Percentiles rank a stretch among this genome's conserved stretches.
phyloP scores from a whole-genome alignment of 2,888 invertebrate species.

The Elegia similella region DNA sequence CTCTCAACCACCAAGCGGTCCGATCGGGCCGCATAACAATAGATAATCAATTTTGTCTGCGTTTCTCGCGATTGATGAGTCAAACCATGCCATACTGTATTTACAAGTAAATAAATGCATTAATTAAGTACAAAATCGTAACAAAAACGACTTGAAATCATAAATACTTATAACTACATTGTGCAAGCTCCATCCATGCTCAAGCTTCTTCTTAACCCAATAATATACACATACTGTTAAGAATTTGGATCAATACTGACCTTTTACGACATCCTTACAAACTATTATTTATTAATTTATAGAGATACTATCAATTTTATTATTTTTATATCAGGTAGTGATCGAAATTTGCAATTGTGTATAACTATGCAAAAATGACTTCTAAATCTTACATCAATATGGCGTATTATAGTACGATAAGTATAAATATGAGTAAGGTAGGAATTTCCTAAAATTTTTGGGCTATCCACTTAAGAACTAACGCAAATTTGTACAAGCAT shows the following conservation, averaged over 20 bases:
- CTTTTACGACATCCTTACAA: conserved; percentile 7
- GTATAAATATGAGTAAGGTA: conserved; percentile 13
- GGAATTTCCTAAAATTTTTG: conserved; percentile 19
- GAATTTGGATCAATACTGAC: conserved; percentile 8
- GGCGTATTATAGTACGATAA: conserved; percentile 22
- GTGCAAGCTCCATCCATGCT: conserved; percentile 26
- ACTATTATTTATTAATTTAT: conserved; percentile 6
- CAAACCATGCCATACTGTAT: background rate
- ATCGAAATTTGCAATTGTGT: conserved; percentile 7
- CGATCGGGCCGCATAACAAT: too few relatives aligned
- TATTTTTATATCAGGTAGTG: conserved; percentile 9
- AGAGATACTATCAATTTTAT: conserved; percentile 6
- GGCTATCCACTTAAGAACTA: conserved; percentile 10
- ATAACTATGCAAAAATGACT: conserved; percentile 10
- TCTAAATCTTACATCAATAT: conserved; percentile 19
- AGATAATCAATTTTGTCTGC: too few relatives aligned
- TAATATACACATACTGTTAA: conserved; percentile 1
- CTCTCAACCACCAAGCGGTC: too few relatives aligned
- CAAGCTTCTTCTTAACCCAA: conserved; percentile 18
- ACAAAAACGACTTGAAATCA: conserved; percentile 18
- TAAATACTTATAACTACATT: conserved; percentile 4
- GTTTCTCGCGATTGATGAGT: too few relatives aligned
- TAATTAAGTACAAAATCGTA: conserved; percentile 38
- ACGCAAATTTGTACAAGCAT: conserved; percentile 23
- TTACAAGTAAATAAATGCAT: conserved; percentile 39